Conservation (phyloP, 2,888 invertebrate genomes). For the Andrena minutula region DNA sequence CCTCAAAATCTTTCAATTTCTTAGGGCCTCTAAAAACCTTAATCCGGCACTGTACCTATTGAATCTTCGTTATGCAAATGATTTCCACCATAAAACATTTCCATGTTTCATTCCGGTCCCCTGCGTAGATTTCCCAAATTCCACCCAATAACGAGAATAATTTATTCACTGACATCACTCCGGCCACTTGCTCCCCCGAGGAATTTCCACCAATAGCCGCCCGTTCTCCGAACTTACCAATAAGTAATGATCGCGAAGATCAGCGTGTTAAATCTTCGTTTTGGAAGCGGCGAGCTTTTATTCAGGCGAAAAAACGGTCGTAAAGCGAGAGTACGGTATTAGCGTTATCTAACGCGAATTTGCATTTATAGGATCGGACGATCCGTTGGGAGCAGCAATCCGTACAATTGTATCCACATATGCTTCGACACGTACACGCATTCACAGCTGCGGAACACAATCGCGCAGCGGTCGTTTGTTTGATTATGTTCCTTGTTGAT, state of each 20-base stretch:
- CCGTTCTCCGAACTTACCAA: background rate
- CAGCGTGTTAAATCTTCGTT: background rate
- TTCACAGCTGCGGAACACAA: constrained; percentile 1
- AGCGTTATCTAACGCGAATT: constrained; percentile 53
- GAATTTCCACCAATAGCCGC: background rate
- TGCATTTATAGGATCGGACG: constrained; percentile 29
- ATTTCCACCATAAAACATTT: too few species aligned
- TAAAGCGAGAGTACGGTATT: constrained; percentile 24
- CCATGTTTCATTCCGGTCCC: too few species aligned
- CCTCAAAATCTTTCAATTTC: too few species aligned
- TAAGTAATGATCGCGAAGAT: background rate
- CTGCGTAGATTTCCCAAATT: too few species aligned
- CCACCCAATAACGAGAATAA: too few species aligned
- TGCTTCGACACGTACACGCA: background rate
- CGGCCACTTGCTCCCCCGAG: background rate
- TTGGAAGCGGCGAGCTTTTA: background rate
- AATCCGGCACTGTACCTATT: too few species aligned
- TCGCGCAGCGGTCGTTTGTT: too few species aligned
- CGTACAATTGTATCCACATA: background rate
- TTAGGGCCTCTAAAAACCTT: too few species aligned
- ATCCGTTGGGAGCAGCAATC: constrained; percentile 16
- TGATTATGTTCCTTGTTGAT: background rate
- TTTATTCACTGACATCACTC: too few species aligned
- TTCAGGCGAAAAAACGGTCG: constrained; percentile 11
- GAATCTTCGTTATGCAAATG: too few species aligned